Base-by-base conservation (phyloP, 1,140 invertebrate species). In the Temnothorax curvispinosus region DNA sequence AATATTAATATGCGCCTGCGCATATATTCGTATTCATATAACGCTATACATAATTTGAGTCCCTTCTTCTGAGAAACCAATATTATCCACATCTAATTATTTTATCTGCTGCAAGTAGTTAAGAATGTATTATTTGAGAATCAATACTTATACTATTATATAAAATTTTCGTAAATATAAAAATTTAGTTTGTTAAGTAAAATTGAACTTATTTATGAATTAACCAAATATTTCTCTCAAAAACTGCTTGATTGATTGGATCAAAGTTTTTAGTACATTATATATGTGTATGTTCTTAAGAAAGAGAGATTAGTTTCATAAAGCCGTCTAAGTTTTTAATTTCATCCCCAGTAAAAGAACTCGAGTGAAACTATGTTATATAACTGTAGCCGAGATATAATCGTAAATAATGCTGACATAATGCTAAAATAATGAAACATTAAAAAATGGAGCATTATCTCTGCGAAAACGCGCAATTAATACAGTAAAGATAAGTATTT, bases 251-350 rank as follows among this genome's bases (percentile, higher is more conserved):
- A 75, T 60, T 11, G 54, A 60, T 74, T 58, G 3, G 11, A 82
- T 72, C 47, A 35, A 84, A 84, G 21, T 81, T 84, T 56, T 60
- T 71, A 11, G 13, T 38, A 74, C 11, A 62, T 72, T 82, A 58
- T 18, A 13, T 67, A 56, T 38, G 64, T n/a, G 35, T 65, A 41
- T 35, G 44, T n/a, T 84, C 7, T 47, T 35, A 13, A 50, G 6
- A 38, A 54, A 3, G 9, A 72, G 27, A 69, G 35, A 54, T 69
- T 82, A 82, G 32, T 1, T 74, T n/a, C 18, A 72, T 60, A 74
- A 84, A 74, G 13, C 27, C 7, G 11, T 18, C 18, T 11, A 60
- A 60, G 27, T 74, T 60, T 82, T 38, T 62, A 82, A 74, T 72
- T 58, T 58, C 3, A 35, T 69, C 21, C 13, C 8, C 35, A 41